Evolutionary conservation across 2,888 invertebrate species (phyloP).

Genomic region (Euclidia mi): DNA sequence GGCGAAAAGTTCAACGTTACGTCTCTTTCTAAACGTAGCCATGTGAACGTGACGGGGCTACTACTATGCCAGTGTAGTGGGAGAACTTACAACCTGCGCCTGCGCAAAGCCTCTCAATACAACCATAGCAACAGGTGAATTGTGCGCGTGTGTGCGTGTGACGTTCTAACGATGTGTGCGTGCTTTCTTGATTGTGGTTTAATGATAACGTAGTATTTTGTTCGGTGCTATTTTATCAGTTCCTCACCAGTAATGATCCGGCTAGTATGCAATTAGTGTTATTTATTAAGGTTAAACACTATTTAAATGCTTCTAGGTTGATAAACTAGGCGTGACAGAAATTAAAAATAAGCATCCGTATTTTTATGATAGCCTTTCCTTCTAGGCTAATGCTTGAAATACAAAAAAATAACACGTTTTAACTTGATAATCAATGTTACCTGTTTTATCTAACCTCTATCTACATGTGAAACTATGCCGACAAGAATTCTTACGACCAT

Average conservation of each 20-base stretch:
- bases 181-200: slow-evolving; percentile 79
- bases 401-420: slow-evolving; percentile 36
- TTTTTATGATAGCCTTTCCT: slow-evolving; percentile 19
- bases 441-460: slow-evolving; percentile 15
- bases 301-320: slow-evolving; percentile 55
- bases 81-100: slow-evolving; percentile 85
- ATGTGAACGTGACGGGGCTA: slow-evolving; percentile 66
- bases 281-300: slow-evolving; percentile 61
- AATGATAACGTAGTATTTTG: slow-evolving; percentile 85
- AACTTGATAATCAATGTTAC: slow-evolving; percentile 17
- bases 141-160: slow-evolving; percentile 76
- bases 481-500: slow-evolving; percentile 12
- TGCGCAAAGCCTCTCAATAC: slow-evolving; percentile 83
- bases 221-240: slow-evolving; percentile 75
- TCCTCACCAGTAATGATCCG: slow-evolving; percentile 64
- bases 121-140: slow-evolving; percentile 87
- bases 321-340: slow-evolving; percentile 37
- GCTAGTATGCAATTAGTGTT: slow-evolving; percentile 66
- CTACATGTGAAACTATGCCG: slow-evolving; percentile 7
- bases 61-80: slow-evolving; percentile 72
- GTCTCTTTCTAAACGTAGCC: slow-evolving; percentile 62
- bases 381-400: slow-evolving; percentile 18
- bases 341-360: slow-evolving; percentile 17
- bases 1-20: slow-evolving; percentile 56
- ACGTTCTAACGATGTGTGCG: slow-evolving; percentile 70